Evolutionary conservation across 2,888 invertebrate species (phyloP).

Genomic region (Lithophane leautieri): DNA sequence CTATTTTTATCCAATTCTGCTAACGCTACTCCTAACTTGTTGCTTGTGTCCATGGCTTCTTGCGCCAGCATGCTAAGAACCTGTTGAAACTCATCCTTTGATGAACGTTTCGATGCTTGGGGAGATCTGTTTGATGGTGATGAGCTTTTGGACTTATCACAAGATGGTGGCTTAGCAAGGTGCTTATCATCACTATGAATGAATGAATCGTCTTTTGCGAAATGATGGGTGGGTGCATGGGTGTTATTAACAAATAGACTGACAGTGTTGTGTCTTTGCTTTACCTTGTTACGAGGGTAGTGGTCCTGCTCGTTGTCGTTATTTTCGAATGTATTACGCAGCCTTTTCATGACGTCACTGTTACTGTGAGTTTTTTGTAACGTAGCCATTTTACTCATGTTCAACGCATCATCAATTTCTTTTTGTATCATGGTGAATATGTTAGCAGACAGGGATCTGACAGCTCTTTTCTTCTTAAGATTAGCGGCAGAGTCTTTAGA

Average conservation of each 20-base stretch:
- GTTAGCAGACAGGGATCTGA: constrained; percentile 95
- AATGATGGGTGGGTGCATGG: constrained; percentile 86
- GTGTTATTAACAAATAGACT: constrained; percentile 88
- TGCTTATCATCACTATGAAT: constrained; percentile 88
- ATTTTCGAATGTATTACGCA: constrained; percentile 86
- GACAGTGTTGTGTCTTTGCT: constrained; percentile 88
- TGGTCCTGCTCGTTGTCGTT: constrained; percentile 85
- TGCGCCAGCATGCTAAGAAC: constrained; percentile 93
- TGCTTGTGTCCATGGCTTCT: constrained; percentile 94
- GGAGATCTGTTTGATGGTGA: constrained; percentile 91
- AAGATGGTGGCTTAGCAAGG: constrained; percentile 87
- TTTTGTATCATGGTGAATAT: constrained; percentile 94
- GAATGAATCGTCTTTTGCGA: constrained; percentile 89
- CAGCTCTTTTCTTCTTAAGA: constrained; percentile 94
- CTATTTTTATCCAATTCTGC: constrained; percentile 90
- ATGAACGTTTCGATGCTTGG: constrained; percentile 86
- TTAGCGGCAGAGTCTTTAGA: constrained; percentile 83
- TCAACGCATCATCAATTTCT: constrained; percentile 91
- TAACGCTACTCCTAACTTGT: constrained; percentile 92
- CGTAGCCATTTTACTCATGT: constrained; percentile 86
- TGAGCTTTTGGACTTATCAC: constrained; percentile 89
- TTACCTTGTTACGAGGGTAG: constrained; percentile 88
- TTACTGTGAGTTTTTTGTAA: constrained; percentile 92
- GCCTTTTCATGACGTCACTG: constrained; percentile 89
- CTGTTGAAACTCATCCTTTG: constrained; percentile 92